A percentile compares a stretch with the other conserved stretches of the same genome.
phyloP scores from a whole-genome alignment of 2,797 vertebrate species.

The Halcyon badia region DNA sequence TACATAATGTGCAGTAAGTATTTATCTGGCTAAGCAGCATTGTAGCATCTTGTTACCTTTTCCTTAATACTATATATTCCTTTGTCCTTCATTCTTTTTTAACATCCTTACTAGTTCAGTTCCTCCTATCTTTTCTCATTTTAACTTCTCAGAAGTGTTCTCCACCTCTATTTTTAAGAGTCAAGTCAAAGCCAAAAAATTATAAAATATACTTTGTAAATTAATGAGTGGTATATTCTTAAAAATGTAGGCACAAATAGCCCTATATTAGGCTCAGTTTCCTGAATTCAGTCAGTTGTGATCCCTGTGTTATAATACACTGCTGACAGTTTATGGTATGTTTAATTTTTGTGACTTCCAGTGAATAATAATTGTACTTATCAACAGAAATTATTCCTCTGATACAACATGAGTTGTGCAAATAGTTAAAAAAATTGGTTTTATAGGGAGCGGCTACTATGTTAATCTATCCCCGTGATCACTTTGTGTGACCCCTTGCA shows the following conservation, averaged over 20 bases:
- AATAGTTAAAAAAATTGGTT: not conserved
- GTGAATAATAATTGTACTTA: not conserved
- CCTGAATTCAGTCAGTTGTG: not conserved
- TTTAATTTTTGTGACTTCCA: not conserved
- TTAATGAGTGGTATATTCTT: not conserved
- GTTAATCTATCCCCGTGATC: not conserved
- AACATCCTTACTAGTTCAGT: not conserved
- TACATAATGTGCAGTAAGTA: not conserved
- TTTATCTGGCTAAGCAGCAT: not conserved
- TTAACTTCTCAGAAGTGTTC: not conserved
- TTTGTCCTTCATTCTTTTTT: not conserved
- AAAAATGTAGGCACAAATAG: not conserved
- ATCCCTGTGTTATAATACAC: not conserved
- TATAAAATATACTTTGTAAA: not conserved
- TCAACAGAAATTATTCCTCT: not conserved
- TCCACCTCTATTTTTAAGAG: not conserved
- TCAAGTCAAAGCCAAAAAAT: not conserved
- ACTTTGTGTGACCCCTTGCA: not conserved
- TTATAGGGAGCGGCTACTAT: accelerated
- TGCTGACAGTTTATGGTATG: not conserved
- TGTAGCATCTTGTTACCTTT: not conserved
- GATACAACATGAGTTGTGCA: not conserved
- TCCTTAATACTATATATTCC: not conserved
- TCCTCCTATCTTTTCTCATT: not conserved
- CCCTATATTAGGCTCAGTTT: not conserved